Evolutionary conservation across 2,797 vertebrate species (phyloP).

Genomic region (Mionectes olivaceus): DNA sequence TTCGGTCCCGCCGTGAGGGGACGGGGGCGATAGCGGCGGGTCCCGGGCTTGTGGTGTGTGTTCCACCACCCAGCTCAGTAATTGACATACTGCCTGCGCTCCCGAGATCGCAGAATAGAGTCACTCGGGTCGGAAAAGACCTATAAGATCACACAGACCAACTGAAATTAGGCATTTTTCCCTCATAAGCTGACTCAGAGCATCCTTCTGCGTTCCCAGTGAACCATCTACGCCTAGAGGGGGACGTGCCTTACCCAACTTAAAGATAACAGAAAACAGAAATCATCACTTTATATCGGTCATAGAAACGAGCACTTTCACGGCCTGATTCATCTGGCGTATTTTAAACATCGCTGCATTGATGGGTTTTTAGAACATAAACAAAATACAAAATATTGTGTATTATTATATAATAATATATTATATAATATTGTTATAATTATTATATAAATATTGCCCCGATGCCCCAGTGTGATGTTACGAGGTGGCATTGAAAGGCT

Average conservation of each 20-base stretch:
- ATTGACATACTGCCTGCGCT: rapidly evolving
- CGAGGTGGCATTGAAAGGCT: not conserved
- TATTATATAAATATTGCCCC: not conserved
- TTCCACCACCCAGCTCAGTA: rapidly evolving
- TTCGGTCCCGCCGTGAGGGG: not conserved
- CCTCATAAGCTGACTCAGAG: not conserved
- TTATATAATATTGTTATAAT: not conserved
- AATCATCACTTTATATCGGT: not conserved
- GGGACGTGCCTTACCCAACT: not conserved
- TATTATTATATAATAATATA: not conserved
- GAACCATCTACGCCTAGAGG: not conserved
- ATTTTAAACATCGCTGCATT: not conserved
- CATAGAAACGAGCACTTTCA: not conserved
- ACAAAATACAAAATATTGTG: no score
- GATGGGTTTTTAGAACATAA: not conserved
- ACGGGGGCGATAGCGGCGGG: rapidly evolving
- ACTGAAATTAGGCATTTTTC: not conserved
- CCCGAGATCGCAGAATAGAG: rapidly evolving
- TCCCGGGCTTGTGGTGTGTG: rapidly evolving
- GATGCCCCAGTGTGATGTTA: not conserved
- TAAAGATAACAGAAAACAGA: not conserved
- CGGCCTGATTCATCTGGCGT: rapidly evolving
- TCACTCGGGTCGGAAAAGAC: not conserved
- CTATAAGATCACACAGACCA: not conserved
- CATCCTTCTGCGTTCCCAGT: rapidly evolving